These are phyloP conservation scores for Trissolcus basalis DNA, from an alignment of 1,140 invertebrate species.

Conservation along the genomic window DNA sequence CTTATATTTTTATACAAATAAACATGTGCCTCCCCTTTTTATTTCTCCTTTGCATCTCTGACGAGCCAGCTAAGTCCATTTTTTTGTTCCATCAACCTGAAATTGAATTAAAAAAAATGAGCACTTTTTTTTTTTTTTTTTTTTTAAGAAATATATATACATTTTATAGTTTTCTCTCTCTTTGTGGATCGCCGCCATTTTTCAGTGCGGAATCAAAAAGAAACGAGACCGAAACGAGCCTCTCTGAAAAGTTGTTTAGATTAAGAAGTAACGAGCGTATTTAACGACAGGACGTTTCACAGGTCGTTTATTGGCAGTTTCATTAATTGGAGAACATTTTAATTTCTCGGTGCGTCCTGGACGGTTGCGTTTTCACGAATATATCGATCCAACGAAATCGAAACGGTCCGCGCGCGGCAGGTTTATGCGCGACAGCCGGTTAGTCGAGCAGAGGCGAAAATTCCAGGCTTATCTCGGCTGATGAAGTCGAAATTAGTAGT, in stretches of 20 bases:
- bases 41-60: not conserved
- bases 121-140: too few relatives aligned
- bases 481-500: constrained; percentile 75
- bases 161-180: too few relatives aligned
- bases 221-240: not conserved
- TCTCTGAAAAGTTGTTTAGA: not conserved
- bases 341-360: constrained; percentile 44
- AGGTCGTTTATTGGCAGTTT: constrained; percentile 53
- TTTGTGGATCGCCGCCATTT: too few relatives aligned
- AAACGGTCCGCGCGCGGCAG: constrained; percentile 38
- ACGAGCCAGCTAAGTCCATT: not conserved
- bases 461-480: constrained; percentile 72
- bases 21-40: constrained; percentile 33
- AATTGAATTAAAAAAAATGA: too few relatives aligned
- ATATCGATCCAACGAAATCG: constrained; percentile 57
- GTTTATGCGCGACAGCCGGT: constrained; percentile 57
- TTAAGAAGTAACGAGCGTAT: constrained; percentile 27
- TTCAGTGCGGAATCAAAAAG: too few relatives aligned
- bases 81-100: too few relatives aligned
- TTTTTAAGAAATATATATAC: too few relatives aligned
- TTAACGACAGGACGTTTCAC: constrained; percentile 51
- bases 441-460: constrained; percentile 68
- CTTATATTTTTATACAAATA: constrained; percentile 53
- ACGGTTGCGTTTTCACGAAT: constrained; percentile 10
- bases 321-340: constrained; percentile 58